Conservation (phyloP, 2,113 vertebrate genomes). For the Furnarius figulus region DNA sequence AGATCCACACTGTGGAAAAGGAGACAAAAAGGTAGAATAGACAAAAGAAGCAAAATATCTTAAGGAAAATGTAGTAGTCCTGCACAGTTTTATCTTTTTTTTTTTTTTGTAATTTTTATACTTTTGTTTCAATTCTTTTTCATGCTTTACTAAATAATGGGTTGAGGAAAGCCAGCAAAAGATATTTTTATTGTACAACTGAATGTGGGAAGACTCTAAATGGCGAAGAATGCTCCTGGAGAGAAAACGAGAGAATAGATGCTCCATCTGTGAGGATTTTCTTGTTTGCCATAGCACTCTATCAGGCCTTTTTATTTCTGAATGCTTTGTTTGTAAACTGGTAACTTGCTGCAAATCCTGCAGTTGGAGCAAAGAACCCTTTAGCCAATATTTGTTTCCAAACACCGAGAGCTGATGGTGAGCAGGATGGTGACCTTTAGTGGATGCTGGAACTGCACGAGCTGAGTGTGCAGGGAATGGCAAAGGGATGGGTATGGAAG, state of each 20-base stretch:
- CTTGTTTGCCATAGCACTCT: neutral
- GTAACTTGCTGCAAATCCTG: neutral
- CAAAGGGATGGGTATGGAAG: neutral
- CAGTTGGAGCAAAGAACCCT: neutral
- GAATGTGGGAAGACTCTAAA: slow-evolving; percentile 12
- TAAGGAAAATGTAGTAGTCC: neutral
- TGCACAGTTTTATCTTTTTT: neutral
- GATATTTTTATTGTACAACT: neutral
- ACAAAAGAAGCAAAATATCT: neutral
- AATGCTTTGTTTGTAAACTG: neutral
- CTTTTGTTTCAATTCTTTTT: neutral
- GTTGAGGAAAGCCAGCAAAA: neutral
- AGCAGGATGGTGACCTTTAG: neutral
- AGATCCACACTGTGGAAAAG: neutral
- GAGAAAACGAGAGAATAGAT: neutral
- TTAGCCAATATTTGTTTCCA: slow-evolving; percentile 4
- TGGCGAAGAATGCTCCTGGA: neutral
- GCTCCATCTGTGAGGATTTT: slow-evolving; percentile 44
- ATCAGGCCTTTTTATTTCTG: neutral
- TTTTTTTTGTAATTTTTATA: neutral
- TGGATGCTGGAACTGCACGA: neutral
- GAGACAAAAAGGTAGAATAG: neutral
- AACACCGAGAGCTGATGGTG: neutral
- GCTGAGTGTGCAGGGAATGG: neutral
- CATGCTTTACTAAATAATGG: neutral